Percentiles rank a stretch among this genome's conserved stretches.
Conservation (phyloP, 2,797 vertebrate genomes). For the Syncerus caffer region DNA sequence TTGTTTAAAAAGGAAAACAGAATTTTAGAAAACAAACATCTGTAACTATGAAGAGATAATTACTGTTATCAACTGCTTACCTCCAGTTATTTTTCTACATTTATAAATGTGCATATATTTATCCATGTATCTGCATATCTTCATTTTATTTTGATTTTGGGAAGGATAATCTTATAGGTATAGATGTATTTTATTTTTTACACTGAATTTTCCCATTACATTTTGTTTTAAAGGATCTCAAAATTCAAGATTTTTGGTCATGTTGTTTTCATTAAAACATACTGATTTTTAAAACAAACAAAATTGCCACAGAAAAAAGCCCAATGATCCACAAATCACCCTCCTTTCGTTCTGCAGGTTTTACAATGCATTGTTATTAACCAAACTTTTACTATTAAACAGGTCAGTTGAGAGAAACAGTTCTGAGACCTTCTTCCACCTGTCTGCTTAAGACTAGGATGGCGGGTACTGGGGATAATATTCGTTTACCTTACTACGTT, state of each 20-base stretch:
- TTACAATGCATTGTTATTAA: not conserved
- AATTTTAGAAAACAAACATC: not conserved
- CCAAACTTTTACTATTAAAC: not conserved
- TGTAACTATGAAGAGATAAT: not conserved
- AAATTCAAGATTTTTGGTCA: not conserved
- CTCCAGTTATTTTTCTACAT: not conserved
- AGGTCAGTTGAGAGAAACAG: not conserved
- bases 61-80: not conserved
- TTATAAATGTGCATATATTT: not conserved
- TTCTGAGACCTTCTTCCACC: not conserved
- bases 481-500: not conserved
- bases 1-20: not conserved
- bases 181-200: not conserved
- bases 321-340: not conserved
- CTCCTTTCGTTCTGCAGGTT: not conserved
- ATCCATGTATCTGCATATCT: not conserved
- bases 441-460: not conserved
- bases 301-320: not conserved
- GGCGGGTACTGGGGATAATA: not conserved
- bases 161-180: not conserved
- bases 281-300: not conserved
- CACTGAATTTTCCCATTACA: not conserved
- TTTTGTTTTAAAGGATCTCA: not conserved
- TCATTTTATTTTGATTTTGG: not conserved
- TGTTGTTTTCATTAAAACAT: not conserved